phyloP scores from a whole-genome alignment of 2,888 invertebrate genomes.

The Drosophila bunnanda region DNA sequence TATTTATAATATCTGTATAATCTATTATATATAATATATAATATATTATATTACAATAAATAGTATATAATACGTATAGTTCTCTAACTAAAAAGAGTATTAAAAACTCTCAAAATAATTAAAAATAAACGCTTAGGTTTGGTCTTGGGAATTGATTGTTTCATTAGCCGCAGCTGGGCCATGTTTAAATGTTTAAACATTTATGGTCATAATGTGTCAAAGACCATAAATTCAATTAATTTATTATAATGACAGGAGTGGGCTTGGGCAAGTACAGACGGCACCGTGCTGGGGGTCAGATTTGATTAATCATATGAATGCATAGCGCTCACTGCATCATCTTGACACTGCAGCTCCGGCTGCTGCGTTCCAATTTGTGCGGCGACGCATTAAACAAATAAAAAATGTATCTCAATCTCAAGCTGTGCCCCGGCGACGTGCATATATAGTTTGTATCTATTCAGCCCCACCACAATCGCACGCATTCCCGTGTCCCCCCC shows the following conservation, averaged over 20 bases:
- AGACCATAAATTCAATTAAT: slow-evolving; percentile 81
- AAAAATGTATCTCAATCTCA: slow-evolving; percentile 77
- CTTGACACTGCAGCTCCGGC: slow-evolving; percentile 65
- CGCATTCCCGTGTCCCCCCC: slow-evolving; percentile 2
- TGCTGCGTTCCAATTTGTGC: slow-evolving; percentile 68
- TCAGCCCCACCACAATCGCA: slow-evolving; percentile 6
- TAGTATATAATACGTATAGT: not conserved
- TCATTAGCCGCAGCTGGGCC: slow-evolving; percentile 58
- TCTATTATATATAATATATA: too few relatives aligned
- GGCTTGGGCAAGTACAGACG: slow-evolving; percentile 22
- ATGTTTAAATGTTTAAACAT: slow-evolving; percentile 59
- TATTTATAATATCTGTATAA: too few relatives aligned
- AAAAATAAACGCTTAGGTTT: not conserved
- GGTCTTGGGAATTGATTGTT: slow-evolving; percentile 63
- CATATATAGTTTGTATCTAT: not conserved
- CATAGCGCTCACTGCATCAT: slow-evolving; percentile 71
- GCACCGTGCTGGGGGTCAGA: slow-evolving; percentile 42
- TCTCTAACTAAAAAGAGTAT: not conserved
- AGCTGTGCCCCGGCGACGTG: slow-evolving; percentile 69
- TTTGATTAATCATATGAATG: slow-evolving; percentile 65
- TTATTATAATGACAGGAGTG: slow-evolving; percentile 77
- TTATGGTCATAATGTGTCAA: slow-evolving; percentile 81
- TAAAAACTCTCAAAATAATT: not conserved
- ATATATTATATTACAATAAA: too few relatives aligned
- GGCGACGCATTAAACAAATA: slow-evolving; percentile 72